Conservation (phyloP, 2,888 invertebrate species). For the Chorisops tibialis region DNA sequence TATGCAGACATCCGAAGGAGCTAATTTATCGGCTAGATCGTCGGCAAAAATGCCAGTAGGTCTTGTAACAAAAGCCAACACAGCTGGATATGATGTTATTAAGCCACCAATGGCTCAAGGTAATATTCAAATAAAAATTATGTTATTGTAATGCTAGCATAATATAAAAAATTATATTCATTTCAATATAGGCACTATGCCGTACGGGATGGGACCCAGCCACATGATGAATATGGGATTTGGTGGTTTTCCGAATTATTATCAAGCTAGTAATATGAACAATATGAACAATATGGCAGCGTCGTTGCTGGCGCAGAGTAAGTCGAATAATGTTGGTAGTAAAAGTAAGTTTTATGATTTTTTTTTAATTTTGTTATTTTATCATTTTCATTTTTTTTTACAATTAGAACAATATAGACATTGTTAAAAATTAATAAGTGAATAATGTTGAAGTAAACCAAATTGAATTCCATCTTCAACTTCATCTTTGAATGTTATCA, state of each 20-base stretch:
- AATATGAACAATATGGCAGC: slow-evolving; percentile 65
- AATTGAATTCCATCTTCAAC: too few relatives aligned
- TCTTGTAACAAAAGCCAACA: slow-evolving; percentile 52
- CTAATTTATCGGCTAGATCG: slow-evolving; percentile 30
- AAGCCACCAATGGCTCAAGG: slow-evolving; percentile 38
- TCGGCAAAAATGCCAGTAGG: slow-evolving; percentile 49
- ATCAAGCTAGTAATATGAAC: slow-evolving; percentile 45
- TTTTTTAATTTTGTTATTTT: slow-evolving; percentile 2
- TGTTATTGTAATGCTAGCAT: neutral
- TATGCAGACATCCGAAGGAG: slow-evolving; percentile 35
- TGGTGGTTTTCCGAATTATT: slow-evolving; percentile 52
- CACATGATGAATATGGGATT: slow-evolving; percentile 53
- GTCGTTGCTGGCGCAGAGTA: slow-evolving; percentile 82
- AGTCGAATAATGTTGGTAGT: slow-evolving; percentile 52
- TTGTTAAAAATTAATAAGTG: too few relatives aligned
- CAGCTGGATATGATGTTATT: slow-evolving; percentile 57
- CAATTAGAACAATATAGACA: too few relatives aligned
- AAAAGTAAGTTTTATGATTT: slow-evolving; percentile 31
- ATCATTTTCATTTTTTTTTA: too few relatives aligned
- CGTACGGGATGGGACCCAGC: slow-evolving; percentile 36
- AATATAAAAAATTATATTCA: neutral
- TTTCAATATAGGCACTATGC: slow-evolving; percentile 25
- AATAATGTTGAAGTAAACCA: too few relatives aligned
- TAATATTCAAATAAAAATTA: slow-evolving; percentile 11
- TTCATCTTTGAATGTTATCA: too few relatives aligned